Evolutionary conservation across 1,140 invertebrate species (phyloP), one percentile per base, ranked within the genome.

Genomic region (Elysia chlorotica): DNA sequence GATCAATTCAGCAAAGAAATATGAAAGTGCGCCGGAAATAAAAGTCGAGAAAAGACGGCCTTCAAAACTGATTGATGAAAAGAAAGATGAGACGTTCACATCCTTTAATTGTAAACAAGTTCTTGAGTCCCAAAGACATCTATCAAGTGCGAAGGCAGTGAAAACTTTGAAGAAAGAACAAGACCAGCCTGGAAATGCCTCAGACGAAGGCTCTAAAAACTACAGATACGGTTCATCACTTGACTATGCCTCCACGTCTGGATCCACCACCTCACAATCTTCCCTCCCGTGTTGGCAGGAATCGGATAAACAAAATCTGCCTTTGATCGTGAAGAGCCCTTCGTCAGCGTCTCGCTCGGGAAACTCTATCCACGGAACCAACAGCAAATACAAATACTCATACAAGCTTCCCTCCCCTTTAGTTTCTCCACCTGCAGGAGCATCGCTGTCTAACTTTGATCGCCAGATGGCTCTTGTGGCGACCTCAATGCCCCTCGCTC

Each of bases 401-500:
- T 68, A 10, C 48, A 53, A 56, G 30, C 28, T 68, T 3, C n/a
- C 65, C n/a, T 38, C 65, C 19, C 48, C 66, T 1, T 2, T 10
- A n/a, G 37, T 23, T 25, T 41, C n/a, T 37, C 48, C 66, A 31
- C 54, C 67, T 6, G 10, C 37, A 36, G 23, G 53, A 1, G 1
- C 38, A 36, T 17, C 53, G 2, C 1, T 37, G 33, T 28, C 65
- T 14, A 30, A 21, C 10, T 38, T 68, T 21, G 67, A 69, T 3
- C 35, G 30, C 31, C 67, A 69, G 28, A 69, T 69, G 67, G 33
- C 67, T n/a, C 30, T 69, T 31, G 53, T 69, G 19, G 59, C 59
- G 67, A 3, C 67, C 2, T 31, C 53, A 2, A 69, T 69, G 28
- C 67, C 67, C 21, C 28, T 69, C 21, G 35, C 41, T 2, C 56